Evolutionary conservation across 2,888 invertebrate genomes (phyloP).

Genomic region (Schizaphis graminum): DNA sequence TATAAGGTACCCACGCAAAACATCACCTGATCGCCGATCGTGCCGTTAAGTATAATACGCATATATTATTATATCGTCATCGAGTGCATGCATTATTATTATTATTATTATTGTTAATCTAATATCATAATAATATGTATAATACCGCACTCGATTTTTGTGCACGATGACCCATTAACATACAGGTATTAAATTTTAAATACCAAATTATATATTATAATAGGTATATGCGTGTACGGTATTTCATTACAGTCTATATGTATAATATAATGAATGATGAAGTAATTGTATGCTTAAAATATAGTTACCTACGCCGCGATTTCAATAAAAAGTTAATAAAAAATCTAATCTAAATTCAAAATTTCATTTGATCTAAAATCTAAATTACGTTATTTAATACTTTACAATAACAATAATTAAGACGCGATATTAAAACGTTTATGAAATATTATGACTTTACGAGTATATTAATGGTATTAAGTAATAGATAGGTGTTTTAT

Average conservation of each 20-base stretch:
- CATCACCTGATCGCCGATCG: background rate
- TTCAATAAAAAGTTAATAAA: background rate
- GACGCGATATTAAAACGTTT: background rate
- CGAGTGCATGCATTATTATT: background rate
- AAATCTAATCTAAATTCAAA: background rate
- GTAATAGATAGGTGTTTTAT: background rate
- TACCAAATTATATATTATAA: background rate
- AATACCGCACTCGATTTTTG: background rate
- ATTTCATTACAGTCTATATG: background rate
- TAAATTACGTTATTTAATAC: background rate
- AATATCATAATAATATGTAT: background rate
- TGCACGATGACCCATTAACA: background rate
- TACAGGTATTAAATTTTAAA: background rate
- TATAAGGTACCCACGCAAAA: background rate
- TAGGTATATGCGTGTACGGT: background rate
- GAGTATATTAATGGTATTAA: background rate
- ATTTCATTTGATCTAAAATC: background rate
- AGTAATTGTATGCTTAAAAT: background rate
- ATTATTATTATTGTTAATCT: background rate
- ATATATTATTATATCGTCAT: background rate
- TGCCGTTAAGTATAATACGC: background rate
- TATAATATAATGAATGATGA: background rate
- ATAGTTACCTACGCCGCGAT: background rate
- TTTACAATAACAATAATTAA: background rate
- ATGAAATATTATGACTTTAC: background rate